phyloP scores from a whole-genome alignment of 2,797 vertebrate genomes.

The Halcyon smyrnensis region DNA sequence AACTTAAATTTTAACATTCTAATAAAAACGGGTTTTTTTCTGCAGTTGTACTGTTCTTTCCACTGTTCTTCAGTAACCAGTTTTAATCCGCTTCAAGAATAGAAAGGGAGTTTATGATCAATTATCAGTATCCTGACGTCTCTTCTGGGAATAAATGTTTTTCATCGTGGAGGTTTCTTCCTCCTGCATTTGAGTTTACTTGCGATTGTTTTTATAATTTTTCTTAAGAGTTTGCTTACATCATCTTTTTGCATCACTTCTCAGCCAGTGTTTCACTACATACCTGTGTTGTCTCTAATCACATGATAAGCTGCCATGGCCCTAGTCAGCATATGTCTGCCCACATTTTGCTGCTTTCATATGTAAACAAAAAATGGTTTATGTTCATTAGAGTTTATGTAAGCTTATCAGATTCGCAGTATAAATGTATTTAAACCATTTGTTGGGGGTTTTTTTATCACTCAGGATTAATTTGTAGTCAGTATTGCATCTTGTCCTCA shows the following conservation, averaged over 20 bases:
- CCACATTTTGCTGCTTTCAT: neutral
- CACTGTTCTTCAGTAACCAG: neutral
- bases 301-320: neutral
- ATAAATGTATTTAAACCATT: neutral
- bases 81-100: neutral
- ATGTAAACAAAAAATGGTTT: neutral
- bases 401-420: neutral
- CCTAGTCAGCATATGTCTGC: neutral
- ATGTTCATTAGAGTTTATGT: neutral
- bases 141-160: neutral
- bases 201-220: neutral
- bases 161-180: neutral
- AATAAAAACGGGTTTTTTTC: neutral
- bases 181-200: neutral
- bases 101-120: neutral
- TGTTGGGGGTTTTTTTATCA: neutral
- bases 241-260: neutral
- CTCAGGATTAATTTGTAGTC: neutral
- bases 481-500: neutral
- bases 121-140: neutral
- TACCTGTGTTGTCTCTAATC: rapidly evolving
- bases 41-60: neutral
- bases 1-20: neutral
- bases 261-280: neutral
- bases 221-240: neutral